phyloP scores from a whole-genome alignment of 2,113 vertebrate genomes.

The Poeciliopsis occidentalis region DNA sequence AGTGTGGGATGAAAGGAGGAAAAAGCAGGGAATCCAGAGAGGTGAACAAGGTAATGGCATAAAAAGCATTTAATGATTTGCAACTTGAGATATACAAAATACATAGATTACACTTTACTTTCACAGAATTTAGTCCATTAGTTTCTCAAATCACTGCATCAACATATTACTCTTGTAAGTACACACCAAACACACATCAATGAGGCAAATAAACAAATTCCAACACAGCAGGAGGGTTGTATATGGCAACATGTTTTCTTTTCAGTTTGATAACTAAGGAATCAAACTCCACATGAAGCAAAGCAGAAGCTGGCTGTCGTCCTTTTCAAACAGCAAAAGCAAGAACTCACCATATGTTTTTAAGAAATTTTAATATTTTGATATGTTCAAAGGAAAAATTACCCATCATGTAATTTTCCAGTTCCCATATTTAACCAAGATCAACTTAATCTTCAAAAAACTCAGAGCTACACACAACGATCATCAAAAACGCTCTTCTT shows the following conservation, averaged over 20 bases:
- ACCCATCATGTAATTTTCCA: background rate
- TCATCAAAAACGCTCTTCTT: background rate
- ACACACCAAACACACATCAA: constrained; percentile 58
- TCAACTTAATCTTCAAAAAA: background rate
- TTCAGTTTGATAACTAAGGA: constrained; percentile 41
- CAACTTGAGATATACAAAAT: constrained; percentile 6
- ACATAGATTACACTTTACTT: constrained; percentile 2
- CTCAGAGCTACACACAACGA: background rate
- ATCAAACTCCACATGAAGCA: constrained; percentile 68
- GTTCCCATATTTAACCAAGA: background rate
- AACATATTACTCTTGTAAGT: constrained; percentile 24
- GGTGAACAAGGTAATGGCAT: background rate
- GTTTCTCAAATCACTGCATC: constrained; percentile 26
- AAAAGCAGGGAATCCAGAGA: background rate
- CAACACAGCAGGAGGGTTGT: constrained; percentile 55
- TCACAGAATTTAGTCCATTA: constrained; percentile 11
- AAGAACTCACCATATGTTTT: background rate
- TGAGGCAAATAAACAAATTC: constrained; percentile 50
- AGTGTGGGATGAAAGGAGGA: background rate
- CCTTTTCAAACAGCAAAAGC: background rate
- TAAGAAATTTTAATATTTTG: background rate
- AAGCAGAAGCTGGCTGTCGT: constrained; percentile 59
- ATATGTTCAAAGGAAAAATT: background rate
- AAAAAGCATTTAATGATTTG: background rate
- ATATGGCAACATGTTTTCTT: constrained; percentile 62